Evolutionary conservation across 2,888 invertebrate species (phyloP).

Genomic region (Acrobasis consociella): DNA sequence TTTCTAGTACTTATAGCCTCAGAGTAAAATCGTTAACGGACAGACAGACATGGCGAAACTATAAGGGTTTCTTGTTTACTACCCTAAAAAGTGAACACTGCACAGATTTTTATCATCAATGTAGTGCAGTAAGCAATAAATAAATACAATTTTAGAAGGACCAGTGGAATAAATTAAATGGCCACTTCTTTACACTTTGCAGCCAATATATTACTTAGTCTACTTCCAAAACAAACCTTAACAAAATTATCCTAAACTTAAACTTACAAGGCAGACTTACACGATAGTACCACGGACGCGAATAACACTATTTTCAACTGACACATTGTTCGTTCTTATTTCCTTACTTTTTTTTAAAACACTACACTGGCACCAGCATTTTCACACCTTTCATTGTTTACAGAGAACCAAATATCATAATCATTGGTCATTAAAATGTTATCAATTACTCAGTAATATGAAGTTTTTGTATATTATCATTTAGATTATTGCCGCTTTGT

Average conservation of each 20-base stretch:
- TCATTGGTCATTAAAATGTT: slow-evolving; percentile 37
- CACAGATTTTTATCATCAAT: too few species aligned
- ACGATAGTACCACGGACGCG: slow-evolving; percentile 27
- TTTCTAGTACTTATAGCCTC: too few species aligned
- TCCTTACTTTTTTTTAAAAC: background rate
- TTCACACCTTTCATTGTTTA: slow-evolving; percentile 36
- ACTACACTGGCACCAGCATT: slow-evolving; percentile 2
- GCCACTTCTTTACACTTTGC: too few species aligned
- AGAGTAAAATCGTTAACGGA: too few species aligned
- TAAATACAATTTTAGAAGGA: too few species aligned
- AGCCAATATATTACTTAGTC: background rate
- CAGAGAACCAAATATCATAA: slow-evolving; percentile 32
- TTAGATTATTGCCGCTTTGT: slow-evolving; percentile 15
- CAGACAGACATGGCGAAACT: too few species aligned
- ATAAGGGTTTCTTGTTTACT: too few species aligned
- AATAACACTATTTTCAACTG: slow-evolving; percentile 27
- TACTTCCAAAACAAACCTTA: background rate
- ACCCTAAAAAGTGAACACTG: too few species aligned
- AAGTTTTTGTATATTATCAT: slow-evolving; percentile 27
- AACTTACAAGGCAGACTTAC: slow-evolving; percentile 31
- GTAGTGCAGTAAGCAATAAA: too few species aligned
- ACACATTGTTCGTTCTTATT: slow-evolving; percentile 28
- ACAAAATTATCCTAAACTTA: background rate
- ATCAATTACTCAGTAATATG: slow-evolving; percentile 39
- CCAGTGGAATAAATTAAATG: too few species aligned